Evolutionary conservation across 2,797 vertebrate genomes (phyloP).

Genomic region (Toxotes lorentzi): DNA sequence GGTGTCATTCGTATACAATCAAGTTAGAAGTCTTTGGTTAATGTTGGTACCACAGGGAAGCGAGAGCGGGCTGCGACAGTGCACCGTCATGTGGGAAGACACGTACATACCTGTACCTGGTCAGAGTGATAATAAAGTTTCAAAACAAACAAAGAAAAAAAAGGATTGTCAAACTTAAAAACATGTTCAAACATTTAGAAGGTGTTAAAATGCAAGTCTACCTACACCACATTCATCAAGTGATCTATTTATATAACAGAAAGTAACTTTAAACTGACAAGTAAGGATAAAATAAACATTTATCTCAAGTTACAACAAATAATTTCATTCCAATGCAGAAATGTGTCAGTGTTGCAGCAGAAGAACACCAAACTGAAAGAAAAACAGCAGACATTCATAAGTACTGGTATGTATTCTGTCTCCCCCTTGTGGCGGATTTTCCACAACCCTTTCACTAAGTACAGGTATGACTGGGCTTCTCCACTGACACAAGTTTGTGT

Average conservation of each 20-base stretch:
- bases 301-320: conserved; percentile 43
- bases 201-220: background rate
- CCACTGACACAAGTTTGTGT: conserved; percentile 75
- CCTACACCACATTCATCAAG: background rate
- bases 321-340: conserved; percentile 58
- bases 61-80: conserved; percentile 81
- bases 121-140: conserved; percentile 66
- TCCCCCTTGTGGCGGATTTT: conserved; percentile 83
- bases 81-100: conserved; percentile 54
- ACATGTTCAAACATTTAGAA: conserved; percentile 33
- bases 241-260: background rate
- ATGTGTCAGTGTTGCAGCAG: conserved; percentile 84
- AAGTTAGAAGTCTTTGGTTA: conserved; percentile 99
- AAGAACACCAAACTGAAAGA: conserved; percentile 43
- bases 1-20: conserved; percentile 97
- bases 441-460: conserved; percentile 79
- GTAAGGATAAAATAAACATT: conserved; percentile 36
- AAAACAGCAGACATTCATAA: conserved; percentile 86
- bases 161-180: conserved; percentile 79
- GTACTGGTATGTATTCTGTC: conserved; percentile 72
- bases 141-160: conserved; percentile 29
- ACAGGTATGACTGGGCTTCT: conserved; percentile 81
- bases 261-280: conserved; percentile 22
- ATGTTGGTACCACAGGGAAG: conserved; percentile 85
- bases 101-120: conserved; percentile 82